phyloP scores from a whole-genome alignment of 2,888 invertebrate species.

The Bombylius discolor region DNA sequence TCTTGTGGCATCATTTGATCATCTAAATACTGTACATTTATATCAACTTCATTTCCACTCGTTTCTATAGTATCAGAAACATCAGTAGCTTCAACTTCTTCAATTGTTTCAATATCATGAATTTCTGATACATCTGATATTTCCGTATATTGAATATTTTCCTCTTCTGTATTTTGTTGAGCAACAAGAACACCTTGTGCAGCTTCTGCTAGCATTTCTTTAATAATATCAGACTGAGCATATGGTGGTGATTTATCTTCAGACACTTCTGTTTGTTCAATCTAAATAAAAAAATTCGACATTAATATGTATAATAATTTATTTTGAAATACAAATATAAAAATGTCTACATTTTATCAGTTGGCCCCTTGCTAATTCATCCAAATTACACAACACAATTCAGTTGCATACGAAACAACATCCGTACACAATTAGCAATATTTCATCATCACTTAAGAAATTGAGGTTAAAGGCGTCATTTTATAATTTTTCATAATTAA shows the following conservation, averaged over 20 bases:
- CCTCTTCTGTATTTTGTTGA: background rate
- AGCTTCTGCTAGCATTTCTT: constrained; percentile 25
- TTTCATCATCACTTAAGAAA: constrained; percentile 26
- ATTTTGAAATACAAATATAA: no score
- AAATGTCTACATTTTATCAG: constrained; percentile 20
- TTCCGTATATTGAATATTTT: background rate
- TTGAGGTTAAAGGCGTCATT: constrained; percentile 2
- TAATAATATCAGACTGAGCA: constrained; percentile 22
- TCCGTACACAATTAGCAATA: constrained; percentile 30
- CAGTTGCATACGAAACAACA: constrained; percentile 40
- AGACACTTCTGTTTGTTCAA: background rate
- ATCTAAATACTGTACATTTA: background rate
- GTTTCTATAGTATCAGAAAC: background rate
- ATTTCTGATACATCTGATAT: background rate
- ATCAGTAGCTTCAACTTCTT: background rate
- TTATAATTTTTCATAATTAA: background rate
- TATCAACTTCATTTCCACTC: background rate
- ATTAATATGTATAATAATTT: no score
- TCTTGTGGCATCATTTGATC: constrained; percentile 4
- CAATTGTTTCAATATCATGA: background rate
- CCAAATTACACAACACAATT: constrained; percentile 23
- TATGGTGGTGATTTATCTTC: constrained; percentile 9
- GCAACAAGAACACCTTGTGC: constrained; percentile 23
- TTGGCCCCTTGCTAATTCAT: constrained; percentile 37
- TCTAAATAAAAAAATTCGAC: no score